Evolutionary conservation across 2,797 vertebrate species (phyloP).

Genomic region (Tadarida brasiliensis): DNA sequence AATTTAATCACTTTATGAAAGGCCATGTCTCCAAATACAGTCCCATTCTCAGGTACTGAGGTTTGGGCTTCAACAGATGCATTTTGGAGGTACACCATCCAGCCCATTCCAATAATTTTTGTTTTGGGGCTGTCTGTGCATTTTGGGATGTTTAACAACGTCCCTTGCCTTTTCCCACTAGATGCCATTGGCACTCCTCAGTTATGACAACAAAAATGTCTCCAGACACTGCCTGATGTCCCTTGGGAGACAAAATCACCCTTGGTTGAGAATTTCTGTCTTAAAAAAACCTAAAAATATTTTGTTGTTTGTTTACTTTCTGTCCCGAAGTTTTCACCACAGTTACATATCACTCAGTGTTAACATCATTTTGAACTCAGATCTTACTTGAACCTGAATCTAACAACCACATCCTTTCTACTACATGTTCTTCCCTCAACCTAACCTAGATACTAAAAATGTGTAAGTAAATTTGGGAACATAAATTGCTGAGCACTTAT

Average conservation of each 20-base stretch:
- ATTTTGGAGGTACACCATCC: neutral
- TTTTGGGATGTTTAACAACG: neutral
- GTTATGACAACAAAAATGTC: neutral
- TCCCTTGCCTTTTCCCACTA: neutral
- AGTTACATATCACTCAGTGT: neutral
- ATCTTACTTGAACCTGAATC: neutral
- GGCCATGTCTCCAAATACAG: neutral
- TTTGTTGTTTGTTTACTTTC: conserved; percentile 20
- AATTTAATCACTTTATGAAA: neutral
- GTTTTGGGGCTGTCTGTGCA: neutral
- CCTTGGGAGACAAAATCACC: neutral
- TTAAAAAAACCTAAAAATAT: neutral
- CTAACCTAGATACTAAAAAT: conserved; percentile 25
- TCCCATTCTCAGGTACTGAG: neutral
- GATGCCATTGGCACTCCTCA: neutral
- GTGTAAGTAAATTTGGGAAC: neutral
- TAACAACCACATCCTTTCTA: neutral
- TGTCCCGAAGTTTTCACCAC: neutral
- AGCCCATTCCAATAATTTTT: neutral
- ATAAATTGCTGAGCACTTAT: conserved; percentile 5
- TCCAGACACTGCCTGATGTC: neutral
- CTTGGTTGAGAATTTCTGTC: neutral
- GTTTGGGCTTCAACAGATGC: neutral
- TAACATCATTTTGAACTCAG: conserved; percentile 19
- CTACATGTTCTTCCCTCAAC: neutral